These are phyloP conservation scores for Trachurus trachurus DNA, from an alignment of 2,797 vertebrate genomes.

Conservation along the genomic window DNA sequence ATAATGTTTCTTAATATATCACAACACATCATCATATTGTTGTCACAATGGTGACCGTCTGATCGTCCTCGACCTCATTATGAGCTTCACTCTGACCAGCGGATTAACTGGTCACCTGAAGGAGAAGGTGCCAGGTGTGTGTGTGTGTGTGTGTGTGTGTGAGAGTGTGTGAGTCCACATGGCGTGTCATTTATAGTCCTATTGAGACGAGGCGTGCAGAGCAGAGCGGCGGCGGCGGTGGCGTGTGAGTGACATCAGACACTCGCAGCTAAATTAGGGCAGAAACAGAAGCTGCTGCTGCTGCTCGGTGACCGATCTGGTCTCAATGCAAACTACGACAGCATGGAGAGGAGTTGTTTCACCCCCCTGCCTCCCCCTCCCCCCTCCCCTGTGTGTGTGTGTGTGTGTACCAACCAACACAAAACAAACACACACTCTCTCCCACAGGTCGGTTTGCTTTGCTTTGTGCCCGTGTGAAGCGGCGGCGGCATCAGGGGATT, in stretches of 20 bases:
- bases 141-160: too few species aligned
- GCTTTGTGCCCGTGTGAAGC: conserved; percentile 68
- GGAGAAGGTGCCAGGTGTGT: background rate
- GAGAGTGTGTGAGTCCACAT: background rate
- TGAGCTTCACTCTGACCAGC: conserved; percentile 21
- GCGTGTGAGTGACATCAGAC: conserved; percentile 56
- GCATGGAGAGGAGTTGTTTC: conserved; percentile 68
- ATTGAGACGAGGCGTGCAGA: conserved; percentile 36
- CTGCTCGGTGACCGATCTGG: conserved; percentile 59
- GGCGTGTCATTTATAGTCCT: conserved; percentile 43
- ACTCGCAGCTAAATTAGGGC: conserved; percentile 69
- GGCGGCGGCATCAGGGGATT: conserved; percentile 69
- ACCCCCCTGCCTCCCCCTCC: conserved; percentile 34
- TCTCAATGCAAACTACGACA: conserved; percentile 55
- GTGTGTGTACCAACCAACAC: too few species aligned
- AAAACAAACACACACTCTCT: background rate
- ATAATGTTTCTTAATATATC: too few species aligned
- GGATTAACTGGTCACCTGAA: conserved; percentile 34
- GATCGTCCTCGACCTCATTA: conserved; percentile 30
- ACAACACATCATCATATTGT: too few species aligned
- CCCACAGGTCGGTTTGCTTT: conserved; percentile 34
- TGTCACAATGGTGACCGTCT: background rate
- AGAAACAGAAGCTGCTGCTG: conserved; percentile 68
- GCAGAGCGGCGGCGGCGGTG: background rate
- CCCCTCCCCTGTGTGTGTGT: conserved; percentile 1